A percentile compares a stretch with the other conserved stretches of the same genome.
phyloP scores from a whole-genome alignment of 1,140 invertebrate genomes.

The Drosophila fuyamai region DNA sequence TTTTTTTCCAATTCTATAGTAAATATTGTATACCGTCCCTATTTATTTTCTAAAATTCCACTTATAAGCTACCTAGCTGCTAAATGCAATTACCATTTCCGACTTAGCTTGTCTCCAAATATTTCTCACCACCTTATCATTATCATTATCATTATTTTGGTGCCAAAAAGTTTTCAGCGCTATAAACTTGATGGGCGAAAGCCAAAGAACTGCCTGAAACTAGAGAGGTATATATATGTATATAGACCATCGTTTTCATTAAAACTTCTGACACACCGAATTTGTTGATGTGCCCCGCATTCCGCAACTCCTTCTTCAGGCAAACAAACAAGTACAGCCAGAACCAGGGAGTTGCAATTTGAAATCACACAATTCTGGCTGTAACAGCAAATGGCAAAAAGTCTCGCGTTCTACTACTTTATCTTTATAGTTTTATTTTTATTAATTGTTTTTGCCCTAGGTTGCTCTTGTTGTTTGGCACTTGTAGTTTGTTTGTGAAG shows the following conservation, averaged over 20 bases:
- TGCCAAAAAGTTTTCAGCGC: conserved; percentile 52
- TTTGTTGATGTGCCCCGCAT: conserved; percentile 37
- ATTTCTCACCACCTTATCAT: conserved; percentile 1
- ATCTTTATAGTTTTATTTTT: conserved; percentile 61
- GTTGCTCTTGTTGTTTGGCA: conserved; percentile 26
- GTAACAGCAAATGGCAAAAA: conserved; percentile 61
- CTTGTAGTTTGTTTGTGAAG: conserved; percentile 63
- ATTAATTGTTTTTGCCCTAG: conserved; percentile 55
- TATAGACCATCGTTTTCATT: conserved; percentile 54
- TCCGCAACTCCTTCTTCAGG: conserved; percentile 10
- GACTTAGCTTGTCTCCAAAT: not conserved
- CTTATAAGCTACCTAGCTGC: not conserved
- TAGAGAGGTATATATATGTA: conserved; percentile 8
- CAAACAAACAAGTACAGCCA: conserved; percentile 26
- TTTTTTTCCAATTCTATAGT: too few relatives aligned
- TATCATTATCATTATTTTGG: conserved; percentile 69
- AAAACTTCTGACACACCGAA: conserved; percentile 63
- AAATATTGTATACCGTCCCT: not conserved
- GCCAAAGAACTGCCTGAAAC: conserved; percentile 22
- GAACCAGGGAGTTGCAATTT: conserved; percentile 30
- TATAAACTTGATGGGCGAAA: conserved; percentile 40
- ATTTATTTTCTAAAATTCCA: not conserved
- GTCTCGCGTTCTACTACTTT: conserved; percentile 54
- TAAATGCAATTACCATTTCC: conserved; percentile 16
- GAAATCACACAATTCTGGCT: conserved; percentile 10